Evolutionary conservation across 2,888 invertebrate species (phyloP).

Genomic region (Philereme transversata): DNA sequence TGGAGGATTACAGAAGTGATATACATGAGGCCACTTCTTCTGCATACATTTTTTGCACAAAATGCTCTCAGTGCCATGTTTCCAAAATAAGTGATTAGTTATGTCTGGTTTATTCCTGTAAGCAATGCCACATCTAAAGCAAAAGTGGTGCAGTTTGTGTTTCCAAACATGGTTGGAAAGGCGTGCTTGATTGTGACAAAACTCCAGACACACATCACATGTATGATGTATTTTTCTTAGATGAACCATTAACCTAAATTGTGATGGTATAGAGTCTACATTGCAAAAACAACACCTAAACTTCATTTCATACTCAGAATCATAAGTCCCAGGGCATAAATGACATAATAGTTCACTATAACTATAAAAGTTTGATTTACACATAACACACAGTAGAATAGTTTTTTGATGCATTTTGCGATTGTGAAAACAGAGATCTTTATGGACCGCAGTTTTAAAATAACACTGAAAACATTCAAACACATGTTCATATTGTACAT

Average conservation of each 20-base stretch:
- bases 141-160: conserved; percentile 93
- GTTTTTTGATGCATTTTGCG: conserved; percentile 94
- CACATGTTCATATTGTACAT: conserved; percentile 85
- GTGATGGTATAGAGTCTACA: conserved; percentile 90
- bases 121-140: conserved; percentile 94
- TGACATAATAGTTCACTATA: conserved; percentile 95
- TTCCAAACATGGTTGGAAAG: conserved; percentile 95
- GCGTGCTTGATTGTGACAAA: conserved; percentile 90
- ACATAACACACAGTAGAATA: conserved; percentile 93
- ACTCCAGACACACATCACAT: conserved; percentile 94
- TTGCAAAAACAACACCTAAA: conserved; percentile 94
- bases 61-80: conserved; percentile 95
- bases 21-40: conserved; percentile 96
- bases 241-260: conserved; percentile 95
- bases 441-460: conserved; percentile 90
- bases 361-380: conserved; percentile 93
- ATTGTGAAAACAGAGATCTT: conserved; percentile 94
- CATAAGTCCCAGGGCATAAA: conserved; percentile 92
- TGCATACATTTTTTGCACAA: conserved; percentile 93
- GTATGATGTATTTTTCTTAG: conserved; percentile 92
- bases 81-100: conserved; percentile 95
- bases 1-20: conserved; percentile 95
- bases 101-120: conserved; percentile 95
- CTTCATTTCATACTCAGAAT: conserved; percentile 86
- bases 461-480: conserved; percentile 95